Evolutionary conservation across 1,140 invertebrate species (phyloP).

Genomic region (Aplysia californica): DNA sequence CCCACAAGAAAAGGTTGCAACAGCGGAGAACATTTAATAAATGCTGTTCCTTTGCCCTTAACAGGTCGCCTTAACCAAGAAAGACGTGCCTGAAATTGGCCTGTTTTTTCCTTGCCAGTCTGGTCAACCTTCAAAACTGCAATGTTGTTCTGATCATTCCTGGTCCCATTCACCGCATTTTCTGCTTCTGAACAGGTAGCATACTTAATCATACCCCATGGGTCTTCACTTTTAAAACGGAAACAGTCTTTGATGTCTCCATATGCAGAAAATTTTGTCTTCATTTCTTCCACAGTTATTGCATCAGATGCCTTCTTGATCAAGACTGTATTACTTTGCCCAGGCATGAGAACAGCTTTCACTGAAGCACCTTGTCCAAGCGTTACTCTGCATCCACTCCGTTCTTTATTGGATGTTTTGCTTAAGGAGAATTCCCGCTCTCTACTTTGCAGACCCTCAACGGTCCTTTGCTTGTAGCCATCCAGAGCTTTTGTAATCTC

Average conservation of each 20-base stretch:
- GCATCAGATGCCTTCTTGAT: not conserved
- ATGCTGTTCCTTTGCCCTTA: conserved; percentile 8
- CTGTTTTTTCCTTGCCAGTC: not conserved
- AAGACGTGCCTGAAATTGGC: conserved; percentile 7
- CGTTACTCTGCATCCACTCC: not conserved
- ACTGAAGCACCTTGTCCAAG: conserved; percentile 22
- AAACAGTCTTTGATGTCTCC: conserved; percentile 20
- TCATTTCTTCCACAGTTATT: conserved; percentile 13
- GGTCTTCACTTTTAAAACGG: not conserved
- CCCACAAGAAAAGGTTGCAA: not conserved
- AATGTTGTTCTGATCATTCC: not conserved
- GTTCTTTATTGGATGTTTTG: not conserved
- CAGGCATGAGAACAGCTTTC: conserved; percentile 15
- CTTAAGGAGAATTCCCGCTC: not conserved
- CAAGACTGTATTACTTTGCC: conserved; percentile 13
- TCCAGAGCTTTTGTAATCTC: not conserved
- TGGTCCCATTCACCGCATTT: not conserved
- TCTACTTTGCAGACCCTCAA: not conserved
- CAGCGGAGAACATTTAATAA: conserved; percentile 17
- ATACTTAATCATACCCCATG: conserved; percentile 23
- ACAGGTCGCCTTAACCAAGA: conserved; percentile 5
- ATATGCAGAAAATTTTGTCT: conserved; percentile 15
- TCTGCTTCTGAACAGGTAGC: not conserved
- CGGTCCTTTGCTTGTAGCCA: not conserved
- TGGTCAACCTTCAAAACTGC: conserved; percentile 5